Evolutionary conservation across 2,113 vertebrate genomes (phyloP).

Genomic region (Trachemys scripta): DNA sequence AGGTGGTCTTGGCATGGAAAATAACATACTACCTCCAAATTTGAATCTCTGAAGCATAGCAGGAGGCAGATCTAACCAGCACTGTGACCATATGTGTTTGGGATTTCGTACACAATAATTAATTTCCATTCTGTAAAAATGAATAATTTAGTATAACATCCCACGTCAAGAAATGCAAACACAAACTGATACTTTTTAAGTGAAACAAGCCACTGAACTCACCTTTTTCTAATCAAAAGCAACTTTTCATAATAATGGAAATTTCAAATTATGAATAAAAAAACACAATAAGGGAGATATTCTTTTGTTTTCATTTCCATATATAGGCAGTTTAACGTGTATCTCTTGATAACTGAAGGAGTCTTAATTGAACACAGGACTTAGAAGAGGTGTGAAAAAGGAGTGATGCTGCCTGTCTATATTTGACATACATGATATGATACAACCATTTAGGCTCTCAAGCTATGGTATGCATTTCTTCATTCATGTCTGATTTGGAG

Average conservation of each 20-base stretch:
- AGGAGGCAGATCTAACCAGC: constrained; percentile 82
- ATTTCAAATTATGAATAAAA: constrained; percentile 47
- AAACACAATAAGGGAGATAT: constrained; percentile 22
- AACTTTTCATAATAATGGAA: constrained; percentile 27
- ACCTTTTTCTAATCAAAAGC: constrained; percentile 65
- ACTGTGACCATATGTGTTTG: constrained; percentile 86
- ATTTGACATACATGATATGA: neutral
- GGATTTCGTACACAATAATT: constrained; percentile 86
- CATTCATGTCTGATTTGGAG: neutral
- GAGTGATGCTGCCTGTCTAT: neutral
- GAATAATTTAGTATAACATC: constrained; percentile 84
- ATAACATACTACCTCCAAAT: constrained; percentile 84
- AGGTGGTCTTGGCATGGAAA: constrained; percentile 85
- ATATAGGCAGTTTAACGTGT: neutral
- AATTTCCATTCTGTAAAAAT: constrained; percentile 85
- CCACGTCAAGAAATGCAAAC: constrained; percentile 74
- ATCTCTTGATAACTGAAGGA: neutral
- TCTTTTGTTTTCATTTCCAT: constrained; percentile 38
- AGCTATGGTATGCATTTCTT: neutral
- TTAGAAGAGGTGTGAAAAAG: neutral
- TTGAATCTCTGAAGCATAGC: constrained; percentile 81
- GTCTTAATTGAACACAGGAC: neutral
- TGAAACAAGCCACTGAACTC: constrained; percentile 50
- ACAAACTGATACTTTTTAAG: constrained; percentile 73
- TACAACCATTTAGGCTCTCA: neutral